Evolutionary conservation across 2,113 vertebrate species (phyloP).

Genomic region (Anser cygnoides): DNA sequence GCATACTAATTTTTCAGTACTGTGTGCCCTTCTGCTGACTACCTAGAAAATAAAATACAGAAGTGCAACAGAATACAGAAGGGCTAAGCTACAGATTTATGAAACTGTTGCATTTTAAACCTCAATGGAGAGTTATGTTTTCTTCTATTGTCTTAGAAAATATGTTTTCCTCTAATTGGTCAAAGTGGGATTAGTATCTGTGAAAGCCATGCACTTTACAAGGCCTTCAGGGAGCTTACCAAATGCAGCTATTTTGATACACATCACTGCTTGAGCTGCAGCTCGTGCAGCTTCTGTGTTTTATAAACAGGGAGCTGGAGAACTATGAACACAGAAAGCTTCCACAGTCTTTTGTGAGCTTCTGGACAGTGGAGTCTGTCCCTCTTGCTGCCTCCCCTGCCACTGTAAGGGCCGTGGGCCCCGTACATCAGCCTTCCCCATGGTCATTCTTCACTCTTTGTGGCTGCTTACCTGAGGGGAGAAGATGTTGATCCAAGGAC

Average conservation of each 20-base stretch:
- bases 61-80: not conserved
- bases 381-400: not conserved
- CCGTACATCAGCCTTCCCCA: not conserved
- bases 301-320: not conserved
- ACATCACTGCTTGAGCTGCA: not conserved
- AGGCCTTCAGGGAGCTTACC: not conserved
- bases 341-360: not conserved
- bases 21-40: not conserved
- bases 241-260: not conserved
- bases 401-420: not conserved
- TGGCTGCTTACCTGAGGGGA: not conserved
- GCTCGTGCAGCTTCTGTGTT: not conserved
- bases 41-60: not conserved
- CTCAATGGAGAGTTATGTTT: not conserved
- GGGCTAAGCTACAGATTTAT: slow-evolving; percentile 1
- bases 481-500: not conserved
- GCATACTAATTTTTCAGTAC: not conserved
- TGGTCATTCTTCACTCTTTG: accelerated
- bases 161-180: not conserved
- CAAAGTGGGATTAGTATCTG: slow-evolving; percentile 10
- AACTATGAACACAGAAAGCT: not conserved
- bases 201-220: not conserved
- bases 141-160: slow-evolving; percentile 2
- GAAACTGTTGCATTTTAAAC: slow-evolving; percentile 15
- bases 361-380: not conserved